A percentile compares a stretch with the other conserved stretches of the same genome.
Evolutionary conservation across 2,797 vertebrate genomes (phyloP).

Genomic region (Staurois parvus): DNA sequence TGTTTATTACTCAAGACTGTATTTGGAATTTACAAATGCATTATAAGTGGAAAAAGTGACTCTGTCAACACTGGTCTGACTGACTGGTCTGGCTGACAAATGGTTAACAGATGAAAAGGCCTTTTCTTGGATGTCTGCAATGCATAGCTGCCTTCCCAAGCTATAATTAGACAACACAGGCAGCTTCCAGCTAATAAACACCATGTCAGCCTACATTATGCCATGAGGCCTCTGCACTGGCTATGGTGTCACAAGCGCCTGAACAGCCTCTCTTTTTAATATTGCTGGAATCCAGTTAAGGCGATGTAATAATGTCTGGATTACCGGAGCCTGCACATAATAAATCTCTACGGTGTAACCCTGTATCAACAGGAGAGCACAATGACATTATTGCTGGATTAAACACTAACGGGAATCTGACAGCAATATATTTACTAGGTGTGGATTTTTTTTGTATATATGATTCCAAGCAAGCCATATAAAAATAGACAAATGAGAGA

Average conservation of each 20-base stretch:
- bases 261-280: conserved; percentile 59
- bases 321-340: conserved; percentile 57
- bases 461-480: not conserved
- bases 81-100: not conserved
- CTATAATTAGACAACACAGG: conserved; percentile 58
- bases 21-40: too few relatives aligned
- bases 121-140: not conserved
- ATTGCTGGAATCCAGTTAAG: conserved; percentile 63
- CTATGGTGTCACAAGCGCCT: conserved; percentile 21
- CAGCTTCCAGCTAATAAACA: conserved; percentile 61
- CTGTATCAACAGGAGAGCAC: conserved; percentile 59
- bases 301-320: conserved; percentile 63
- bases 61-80: too few relatives aligned
- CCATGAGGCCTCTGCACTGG: conserved; percentile 45
- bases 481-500: not conserved
- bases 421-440: conserved; percentile 54
- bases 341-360: conserved; percentile 61
- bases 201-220: conserved; percentile 60
- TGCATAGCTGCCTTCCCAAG: conserved; percentile 32
- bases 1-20: too few relatives aligned
- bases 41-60: too few relatives aligned
- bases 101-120: not conserved
- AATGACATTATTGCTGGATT: conserved; percentile 62
- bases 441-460: not conserved
- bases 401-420: conserved; percentile 57